Conservation (phyloP, 2,113 vertebrate species). For the Xyrauchen texanus region DNA sequence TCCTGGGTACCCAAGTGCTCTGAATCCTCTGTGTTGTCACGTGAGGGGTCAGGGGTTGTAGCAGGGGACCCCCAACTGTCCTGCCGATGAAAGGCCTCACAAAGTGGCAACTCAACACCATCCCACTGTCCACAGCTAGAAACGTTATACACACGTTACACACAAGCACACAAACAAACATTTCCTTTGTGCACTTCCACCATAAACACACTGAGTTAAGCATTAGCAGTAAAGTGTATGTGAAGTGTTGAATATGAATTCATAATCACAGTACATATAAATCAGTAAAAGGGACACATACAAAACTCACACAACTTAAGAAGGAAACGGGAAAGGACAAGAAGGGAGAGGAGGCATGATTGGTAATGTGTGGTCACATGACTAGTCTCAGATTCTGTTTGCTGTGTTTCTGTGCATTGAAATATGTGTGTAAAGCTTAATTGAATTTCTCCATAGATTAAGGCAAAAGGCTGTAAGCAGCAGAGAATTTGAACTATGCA, state of each 20-base stretch:
- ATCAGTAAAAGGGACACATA: background rate
- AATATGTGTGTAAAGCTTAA: background rate
- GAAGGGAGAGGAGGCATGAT: background rate
- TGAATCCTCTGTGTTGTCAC: slow-evolving; percentile 65
- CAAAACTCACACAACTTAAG: background rate
- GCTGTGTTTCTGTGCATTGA: background rate
- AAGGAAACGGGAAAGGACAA: background rate
- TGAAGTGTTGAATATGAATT: background rate
- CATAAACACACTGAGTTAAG: too few species aligned
- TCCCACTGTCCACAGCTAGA: slow-evolving; percentile 93
- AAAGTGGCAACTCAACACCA: slow-evolving; percentile 88
- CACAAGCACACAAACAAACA: slow-evolving; percentile 51
- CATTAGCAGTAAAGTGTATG: too few species aligned
- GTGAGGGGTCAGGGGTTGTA: slow-evolving; percentile 73
- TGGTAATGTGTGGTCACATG: slow-evolving; percentile 24
- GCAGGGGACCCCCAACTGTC: slow-evolving; percentile 81
- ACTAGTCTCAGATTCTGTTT: background rate
- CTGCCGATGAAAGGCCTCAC: slow-evolving; percentile 86
- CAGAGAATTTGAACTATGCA: slow-evolving; percentile 25
- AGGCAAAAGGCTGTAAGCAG: slow-evolving; percentile 44
- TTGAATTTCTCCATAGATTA: slow-evolving; percentile 13
- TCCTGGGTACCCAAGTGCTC: slow-evolving; percentile 68
- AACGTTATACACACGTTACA: slow-evolving; percentile 65
- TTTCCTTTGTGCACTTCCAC: too few species aligned
- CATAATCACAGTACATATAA: background rate